A percentile compares a stretch with the other conserved stretches of the same genome.
Evolutionary conservation across 2,113 vertebrate genomes (phyloP).

Genomic region (Protobothrops flavoviridis): DNA sequence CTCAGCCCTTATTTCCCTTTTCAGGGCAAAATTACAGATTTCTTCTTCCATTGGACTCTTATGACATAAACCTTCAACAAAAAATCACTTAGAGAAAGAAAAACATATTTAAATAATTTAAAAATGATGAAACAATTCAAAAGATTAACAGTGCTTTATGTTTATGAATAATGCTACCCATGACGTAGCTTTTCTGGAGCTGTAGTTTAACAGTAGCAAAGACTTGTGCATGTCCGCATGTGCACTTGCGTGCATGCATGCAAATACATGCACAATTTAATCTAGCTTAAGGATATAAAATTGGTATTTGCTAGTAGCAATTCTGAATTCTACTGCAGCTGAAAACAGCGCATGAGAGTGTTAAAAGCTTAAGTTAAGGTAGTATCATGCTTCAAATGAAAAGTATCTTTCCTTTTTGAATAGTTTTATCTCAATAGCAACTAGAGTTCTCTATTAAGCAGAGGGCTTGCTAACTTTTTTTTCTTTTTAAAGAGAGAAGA

Average conservation of each 20-base stretch:
- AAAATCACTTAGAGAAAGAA: neutral
- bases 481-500: neutral
- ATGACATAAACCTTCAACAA: neutral
- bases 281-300: neutral
- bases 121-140: neutral
- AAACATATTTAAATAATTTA: constrained; percentile 14
- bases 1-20: neutral
- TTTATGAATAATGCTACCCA: neutral
- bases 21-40: constrained; percentile 24
- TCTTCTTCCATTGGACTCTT: neutral
- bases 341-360: neutral
- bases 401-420: neutral
- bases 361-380: neutral
- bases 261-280: neutral
- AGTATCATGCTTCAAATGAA: accelerated
- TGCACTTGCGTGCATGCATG: neutral
- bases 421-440: neutral
- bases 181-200: neutral
- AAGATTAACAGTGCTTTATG: constrained; percentile 3
- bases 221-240: accelerated
- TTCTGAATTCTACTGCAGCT: neutral
- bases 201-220: accelerated
- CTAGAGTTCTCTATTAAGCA: neutral
- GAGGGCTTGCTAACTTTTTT: neutral
- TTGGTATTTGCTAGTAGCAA: neutral